Evolutionary conservation across 2,797 vertebrate species (phyloP), one percentile per base, ranked within the genome.

Genomic region (Myiotriccus ornatus): DNA sequence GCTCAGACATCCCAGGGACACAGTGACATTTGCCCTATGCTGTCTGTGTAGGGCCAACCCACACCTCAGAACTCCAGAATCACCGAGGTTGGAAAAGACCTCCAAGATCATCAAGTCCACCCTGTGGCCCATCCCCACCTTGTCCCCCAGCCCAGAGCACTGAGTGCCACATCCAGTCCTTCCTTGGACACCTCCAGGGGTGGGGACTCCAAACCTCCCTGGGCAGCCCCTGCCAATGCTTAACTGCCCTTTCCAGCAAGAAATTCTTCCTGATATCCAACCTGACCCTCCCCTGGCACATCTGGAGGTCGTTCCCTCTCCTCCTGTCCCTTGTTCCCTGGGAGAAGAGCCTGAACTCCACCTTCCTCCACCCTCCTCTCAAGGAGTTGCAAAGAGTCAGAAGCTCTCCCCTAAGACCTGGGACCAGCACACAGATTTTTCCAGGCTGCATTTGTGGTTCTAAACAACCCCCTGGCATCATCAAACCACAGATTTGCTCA

Each of bases 401-500:
- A 1, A n/a, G 24, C 9, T 22, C 3, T 50, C 57, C 17, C 55
- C 57, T 7, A 12, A 22, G 23, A 8, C 63, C 39, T 10, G 9
- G 12, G 81, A 63, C 41, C 14, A 62, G 70, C 50, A 75, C 89
- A 8, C 55, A 15, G 56, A 37, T 69, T 69, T 69, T 91, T 84
- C 60, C 87, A 77, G 84, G 93, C 53, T 52, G 88, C 85, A 11
- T 92, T 84, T 85, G 77, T 49, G 89, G 56, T 30, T 84, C 90
- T 78, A 34, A 95, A 90, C 84, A 67, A 92, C 92, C 90, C 92
- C 76, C 63, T 24, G 46, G 88, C 91, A 92, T 69, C 34, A 10
- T 89, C 92, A 94, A 94, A 44, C 73, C 90, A 91, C 84, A 93
- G 69, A 97, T 93, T 90, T 81, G 17, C 94, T 95, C 88, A 47